Evolutionary conservation across 92 coral and sea anemone species (phyloP), one percentile per base, ranked within the genome.

Genomic region (Umimayanthus kanabou): DNA sequence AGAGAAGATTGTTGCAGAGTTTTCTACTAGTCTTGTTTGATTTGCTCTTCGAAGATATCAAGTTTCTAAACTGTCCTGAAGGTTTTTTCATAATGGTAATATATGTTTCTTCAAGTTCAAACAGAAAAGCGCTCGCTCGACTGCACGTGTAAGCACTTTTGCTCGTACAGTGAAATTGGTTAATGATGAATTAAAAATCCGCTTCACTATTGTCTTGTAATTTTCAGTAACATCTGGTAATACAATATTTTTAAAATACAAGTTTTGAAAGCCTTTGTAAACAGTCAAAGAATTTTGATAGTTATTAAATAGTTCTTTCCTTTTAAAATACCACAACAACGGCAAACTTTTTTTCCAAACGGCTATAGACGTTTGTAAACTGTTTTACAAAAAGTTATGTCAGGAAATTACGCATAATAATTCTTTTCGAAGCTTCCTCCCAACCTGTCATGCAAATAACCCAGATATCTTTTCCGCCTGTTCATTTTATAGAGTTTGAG

Each of bases 391-490:
- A 71, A 28, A 75, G 6, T 22, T 15, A 22, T 40, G 2, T 39
- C 53, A 75, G 10, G n/a, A 5, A 47, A 26, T 70, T 71, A 83
- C 9, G 87, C 87, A 29, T 83, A 83, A 83, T 70, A 83, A 71
- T 57, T 67, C 4, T 83, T 83, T 29, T 71, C 87, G 43, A 55
- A 6, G 26, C 67, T 49, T 11, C 45, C 87, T n/a, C 87, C 87
- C 22, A 47, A 40, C 9, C 78, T 45, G 70, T 83, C 87, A 65
- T 95, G 98, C 77, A 92, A 86, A 33, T 74, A 89, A 28, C 87
- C 96, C 92, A 95, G 89, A 84, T 96, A 96, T 74, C 99, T 88
- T 89, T 95, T 95, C 39, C 99, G 89, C 69, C 99, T 90, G 80
- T 95, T 94, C 25, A 94, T 87, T 91, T 96, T 96, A 86, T 96